phyloP scores from a whole-genome alignment of 2,797 vertebrate genomes.

The Lacerta agilis region DNA sequence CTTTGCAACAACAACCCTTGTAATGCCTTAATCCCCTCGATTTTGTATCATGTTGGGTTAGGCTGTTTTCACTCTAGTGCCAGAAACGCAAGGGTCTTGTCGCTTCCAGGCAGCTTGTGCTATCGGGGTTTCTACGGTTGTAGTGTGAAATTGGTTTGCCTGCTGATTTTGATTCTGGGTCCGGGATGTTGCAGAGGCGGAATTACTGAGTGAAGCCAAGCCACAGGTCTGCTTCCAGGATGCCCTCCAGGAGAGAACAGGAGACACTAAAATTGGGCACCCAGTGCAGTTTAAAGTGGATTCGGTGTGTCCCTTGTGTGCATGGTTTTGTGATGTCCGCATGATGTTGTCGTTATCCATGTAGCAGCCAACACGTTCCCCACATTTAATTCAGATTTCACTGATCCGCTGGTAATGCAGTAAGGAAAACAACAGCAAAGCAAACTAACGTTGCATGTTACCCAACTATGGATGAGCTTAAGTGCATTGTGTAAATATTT shows the following conservation, averaged over 20 bases:
- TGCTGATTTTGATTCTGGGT: not conserved
- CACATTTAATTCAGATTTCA: too few species aligned
- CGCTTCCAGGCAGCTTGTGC: slow-evolving; percentile 16
- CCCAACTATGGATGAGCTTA: too few species aligned
- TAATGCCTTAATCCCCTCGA: slow-evolving; percentile 30
- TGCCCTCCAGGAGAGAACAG: not conserved
- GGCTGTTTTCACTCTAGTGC: slow-evolving; percentile 36
- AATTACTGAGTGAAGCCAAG: not conserved
- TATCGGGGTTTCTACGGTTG: not conserved
- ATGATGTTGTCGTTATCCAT: too few species aligned
- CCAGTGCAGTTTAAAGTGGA: too few species aligned
- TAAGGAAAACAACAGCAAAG: too few species aligned
- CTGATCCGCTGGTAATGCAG: too few species aligned
- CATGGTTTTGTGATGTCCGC: too few species aligned
- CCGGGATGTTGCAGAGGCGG: not conserved
- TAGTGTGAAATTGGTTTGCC: not conserved
- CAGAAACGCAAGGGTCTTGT: slow-evolving; percentile 20
- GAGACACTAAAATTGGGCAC: not conserved
- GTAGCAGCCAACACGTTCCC: too few species aligned
- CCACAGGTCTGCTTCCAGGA: not conserved
- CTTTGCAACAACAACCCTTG: slow-evolving; percentile 4
- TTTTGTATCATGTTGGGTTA: slow-evolving; percentile 32
- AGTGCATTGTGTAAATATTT: too few species aligned
- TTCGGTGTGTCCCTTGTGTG: too few species aligned
- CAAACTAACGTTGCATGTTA: too few species aligned